Evolutionary conservation across 2,888 invertebrate species (phyloP).

Genomic region (Mimachlamys varia): DNA sequence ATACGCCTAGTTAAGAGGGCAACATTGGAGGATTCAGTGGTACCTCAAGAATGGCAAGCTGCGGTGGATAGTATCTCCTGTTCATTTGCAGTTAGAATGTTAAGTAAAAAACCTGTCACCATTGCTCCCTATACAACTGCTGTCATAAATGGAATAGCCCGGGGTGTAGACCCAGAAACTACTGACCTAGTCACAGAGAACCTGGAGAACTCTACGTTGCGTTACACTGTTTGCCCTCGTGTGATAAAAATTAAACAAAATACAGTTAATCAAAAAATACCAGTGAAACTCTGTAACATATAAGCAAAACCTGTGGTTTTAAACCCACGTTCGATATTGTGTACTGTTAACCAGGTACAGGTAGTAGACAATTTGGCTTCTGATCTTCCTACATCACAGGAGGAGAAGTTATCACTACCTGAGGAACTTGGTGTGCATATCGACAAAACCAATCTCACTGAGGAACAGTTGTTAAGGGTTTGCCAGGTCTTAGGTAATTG

Average conservation of each 20-base stretch:
- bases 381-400: not conserved
- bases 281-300: constrained; percentile 50
- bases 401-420: constrained; percentile 4
- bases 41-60: constrained; percentile 39
- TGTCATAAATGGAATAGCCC: constrained; percentile 42
- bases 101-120: not conserved
- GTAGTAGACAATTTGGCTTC: constrained; percentile 47
- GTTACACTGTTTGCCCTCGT: constrained; percentile 41
- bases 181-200: constrained; percentile 40
- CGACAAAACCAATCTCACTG: constrained; percentile 36
- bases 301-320: constrained; percentile 44
- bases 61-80: not conserved
- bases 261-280: constrained; percentile 37
- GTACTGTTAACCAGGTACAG: constrained; percentile 40
- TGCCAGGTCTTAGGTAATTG: constrained; percentile 36
- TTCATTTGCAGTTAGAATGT: no score
- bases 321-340: constrained; percentile 40
- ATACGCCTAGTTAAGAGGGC: constrained; percentile 38
- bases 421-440: constrained; percentile 28
- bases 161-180: constrained; percentile 31
- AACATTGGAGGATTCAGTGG: not conserved
- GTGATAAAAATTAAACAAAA: constrained; percentile 22
- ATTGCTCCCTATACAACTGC: constrained; percentile 37
- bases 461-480: constrained; percentile 6
- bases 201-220: not conserved